Conservation (phyloP, 2,797 vertebrate species). For the Eospalax fontanierii region DNA sequence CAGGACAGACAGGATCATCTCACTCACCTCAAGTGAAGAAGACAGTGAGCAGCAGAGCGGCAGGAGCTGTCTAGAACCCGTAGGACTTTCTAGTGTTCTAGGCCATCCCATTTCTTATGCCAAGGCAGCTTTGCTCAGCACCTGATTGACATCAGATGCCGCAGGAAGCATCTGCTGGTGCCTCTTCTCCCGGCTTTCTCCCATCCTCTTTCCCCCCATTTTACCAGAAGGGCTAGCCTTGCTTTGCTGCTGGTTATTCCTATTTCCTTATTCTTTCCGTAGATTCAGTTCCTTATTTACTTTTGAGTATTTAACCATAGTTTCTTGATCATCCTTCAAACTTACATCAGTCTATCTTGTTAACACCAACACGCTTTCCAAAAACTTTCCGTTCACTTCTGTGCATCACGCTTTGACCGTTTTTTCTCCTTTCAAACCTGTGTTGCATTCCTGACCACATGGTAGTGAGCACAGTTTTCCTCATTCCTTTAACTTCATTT, state of each 20-base stretch:
- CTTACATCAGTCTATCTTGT: neutral
- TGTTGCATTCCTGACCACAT: neutral
- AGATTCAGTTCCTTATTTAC: neutral
- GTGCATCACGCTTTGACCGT: neutral
- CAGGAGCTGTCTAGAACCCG: too few relatives aligned
- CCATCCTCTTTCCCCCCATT: neutral
- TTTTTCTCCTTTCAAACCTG: neutral
- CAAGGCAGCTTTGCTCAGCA: neutral
- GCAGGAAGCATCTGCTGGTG: neutral
- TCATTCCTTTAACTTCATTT: constrained; percentile 30
- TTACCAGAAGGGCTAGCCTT: neutral
- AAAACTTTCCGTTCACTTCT: neutral
- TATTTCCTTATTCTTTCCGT: neutral
- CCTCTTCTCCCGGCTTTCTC: neutral
- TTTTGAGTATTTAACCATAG: neutral
- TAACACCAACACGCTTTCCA: neutral
- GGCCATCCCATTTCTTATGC: neutral
- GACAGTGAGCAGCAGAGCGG: neutral
- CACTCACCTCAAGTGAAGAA: neutral
- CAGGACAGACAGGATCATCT: neutral
- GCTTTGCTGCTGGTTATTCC: neutral
- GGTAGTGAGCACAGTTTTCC: neutral
- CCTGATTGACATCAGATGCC: rapidly evolving
- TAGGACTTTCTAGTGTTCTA: neutral
- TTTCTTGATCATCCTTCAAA: neutral